Evolutionary conservation across 2,113 vertebrate genomes (phyloP).

Genomic region (Callipepla californica): DNA sequence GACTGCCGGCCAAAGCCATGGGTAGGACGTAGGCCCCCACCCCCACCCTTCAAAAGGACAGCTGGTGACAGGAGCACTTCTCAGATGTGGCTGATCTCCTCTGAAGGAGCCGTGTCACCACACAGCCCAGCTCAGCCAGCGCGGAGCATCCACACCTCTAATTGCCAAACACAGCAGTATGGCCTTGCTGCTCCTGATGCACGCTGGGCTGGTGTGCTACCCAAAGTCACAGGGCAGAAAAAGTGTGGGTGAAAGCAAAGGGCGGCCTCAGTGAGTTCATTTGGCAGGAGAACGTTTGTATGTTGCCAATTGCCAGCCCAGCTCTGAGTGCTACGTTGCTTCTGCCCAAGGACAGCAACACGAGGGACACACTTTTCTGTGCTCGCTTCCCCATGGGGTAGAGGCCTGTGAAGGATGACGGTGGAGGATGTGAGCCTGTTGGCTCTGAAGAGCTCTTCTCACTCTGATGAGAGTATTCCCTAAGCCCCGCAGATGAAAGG

Average conservation of each 20-base stretch:
- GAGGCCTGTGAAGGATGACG: constrained; percentile 14
- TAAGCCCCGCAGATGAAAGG: constrained; percentile 73
- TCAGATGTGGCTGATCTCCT: constrained; percentile 30
- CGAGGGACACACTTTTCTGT: constrained; percentile 29
- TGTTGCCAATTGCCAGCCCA: neutral
- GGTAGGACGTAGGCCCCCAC: neutral
- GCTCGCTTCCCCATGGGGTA: neutral
- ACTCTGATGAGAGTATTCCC: constrained; percentile 57
- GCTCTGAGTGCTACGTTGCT: neutral
- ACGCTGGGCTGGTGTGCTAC: neutral
- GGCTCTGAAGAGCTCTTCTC: constrained; percentile 36
- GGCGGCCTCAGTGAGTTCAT: neutral
- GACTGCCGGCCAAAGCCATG: constrained; percentile 54
- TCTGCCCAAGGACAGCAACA: constrained; percentile 18
- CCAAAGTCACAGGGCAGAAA: neutral
- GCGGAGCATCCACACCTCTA: neutral
- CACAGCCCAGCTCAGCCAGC: fast-evolving
- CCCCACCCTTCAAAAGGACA: constrained; percentile 24
- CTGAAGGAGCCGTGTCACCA: neutral
- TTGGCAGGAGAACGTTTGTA: neutral
- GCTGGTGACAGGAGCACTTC: constrained; percentile 17
- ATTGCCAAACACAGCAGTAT: neutral
- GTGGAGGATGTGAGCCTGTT: neutral
- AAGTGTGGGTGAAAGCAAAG: neutral
- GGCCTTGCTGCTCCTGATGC: neutral